These are phyloP conservation scores for Tiliacea aurago DNA, from an alignment of 2,888 invertebrate genomes.

Conservation along the genomic window DNA sequence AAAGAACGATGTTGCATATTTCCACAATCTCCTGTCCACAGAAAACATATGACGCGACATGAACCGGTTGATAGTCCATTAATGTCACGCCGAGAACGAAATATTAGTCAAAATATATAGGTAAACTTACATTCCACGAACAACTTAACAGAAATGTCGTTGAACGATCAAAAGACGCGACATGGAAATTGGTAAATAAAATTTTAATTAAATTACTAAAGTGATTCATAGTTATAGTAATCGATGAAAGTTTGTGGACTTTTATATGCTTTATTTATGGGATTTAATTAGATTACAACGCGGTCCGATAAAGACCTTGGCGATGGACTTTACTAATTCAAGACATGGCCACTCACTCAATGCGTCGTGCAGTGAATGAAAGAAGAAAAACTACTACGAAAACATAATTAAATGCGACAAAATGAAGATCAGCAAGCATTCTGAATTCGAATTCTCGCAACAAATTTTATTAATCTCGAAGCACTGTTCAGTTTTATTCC, in stretches of 20 bases:
- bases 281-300: conserved; percentile 52
- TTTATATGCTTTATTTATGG: conserved; percentile 50
- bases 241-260: conserved; percentile 45
- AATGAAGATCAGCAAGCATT: conserved; percentile 2
- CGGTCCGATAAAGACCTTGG: conserved; percentile 48
- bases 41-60: conserved; percentile 69
- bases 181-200: conserved; percentile 43
- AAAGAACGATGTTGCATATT: conserved; percentile 58
- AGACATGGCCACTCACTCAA: conserved; percentile 5
- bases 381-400: not conserved
- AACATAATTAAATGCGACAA: not conserved
- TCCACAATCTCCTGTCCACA: conserved; percentile 57
- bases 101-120: conserved; percentile 72
- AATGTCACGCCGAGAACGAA: conserved; percentile 76
- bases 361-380: conserved; percentile 12
- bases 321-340: conserved; percentile 40
- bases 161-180: conserved; percentile 56
- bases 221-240: conserved; percentile 48
- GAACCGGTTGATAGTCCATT: conserved; percentile 77
- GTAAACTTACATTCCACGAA: conserved; percentile 49
- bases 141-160: conserved; percentile 65
- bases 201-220: conserved; percentile 45
- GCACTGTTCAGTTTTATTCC: conserved; percentile 34
- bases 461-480: conserved; percentile 27
- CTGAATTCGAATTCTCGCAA: not conserved